Conservation (phyloP, 2,113 vertebrate species). For the Dasyornis broadbenti region DNA sequence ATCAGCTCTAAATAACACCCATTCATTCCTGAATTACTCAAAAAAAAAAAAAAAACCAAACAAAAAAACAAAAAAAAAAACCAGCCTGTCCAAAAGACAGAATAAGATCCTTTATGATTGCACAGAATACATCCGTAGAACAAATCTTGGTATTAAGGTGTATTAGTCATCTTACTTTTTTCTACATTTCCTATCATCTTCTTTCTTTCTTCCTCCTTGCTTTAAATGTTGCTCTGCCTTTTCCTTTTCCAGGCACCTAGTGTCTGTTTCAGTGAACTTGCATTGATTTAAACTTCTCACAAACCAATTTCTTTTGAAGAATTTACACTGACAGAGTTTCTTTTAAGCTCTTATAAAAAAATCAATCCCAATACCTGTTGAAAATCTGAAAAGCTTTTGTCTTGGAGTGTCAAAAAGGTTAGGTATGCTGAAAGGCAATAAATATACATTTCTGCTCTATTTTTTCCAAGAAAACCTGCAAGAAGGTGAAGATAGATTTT, state of each 20-base stretch:
- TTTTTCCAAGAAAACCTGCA: neutral
- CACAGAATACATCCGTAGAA: neutral
- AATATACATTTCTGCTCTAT: rapidly evolving
- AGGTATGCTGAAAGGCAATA: neutral
- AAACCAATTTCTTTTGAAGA: neutral
- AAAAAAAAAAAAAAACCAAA: neutral
- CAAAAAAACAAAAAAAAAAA: neutral
- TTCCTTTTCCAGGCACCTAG: neutral
- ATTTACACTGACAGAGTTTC: neutral
- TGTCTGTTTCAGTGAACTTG: neutral
- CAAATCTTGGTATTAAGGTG: neutral
- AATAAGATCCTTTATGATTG: neutral
- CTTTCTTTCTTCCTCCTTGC: neutral
- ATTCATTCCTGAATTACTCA: neutral
- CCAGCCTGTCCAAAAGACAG: neutral
- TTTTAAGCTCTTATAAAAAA: neutral
- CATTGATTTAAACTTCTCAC: neutral
- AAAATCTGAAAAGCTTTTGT: neutral
- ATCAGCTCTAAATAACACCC: neutral
- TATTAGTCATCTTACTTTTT: neutral
- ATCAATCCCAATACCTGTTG: rapidly evolving
- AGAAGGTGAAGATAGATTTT: neutral
- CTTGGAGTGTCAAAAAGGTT: neutral
- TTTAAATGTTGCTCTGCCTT: neutral
- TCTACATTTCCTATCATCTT: neutral